Evolutionary conservation across 2,113 vertebrate genomes (phyloP).

Genomic region (Tupaia chinensis): DNA sequence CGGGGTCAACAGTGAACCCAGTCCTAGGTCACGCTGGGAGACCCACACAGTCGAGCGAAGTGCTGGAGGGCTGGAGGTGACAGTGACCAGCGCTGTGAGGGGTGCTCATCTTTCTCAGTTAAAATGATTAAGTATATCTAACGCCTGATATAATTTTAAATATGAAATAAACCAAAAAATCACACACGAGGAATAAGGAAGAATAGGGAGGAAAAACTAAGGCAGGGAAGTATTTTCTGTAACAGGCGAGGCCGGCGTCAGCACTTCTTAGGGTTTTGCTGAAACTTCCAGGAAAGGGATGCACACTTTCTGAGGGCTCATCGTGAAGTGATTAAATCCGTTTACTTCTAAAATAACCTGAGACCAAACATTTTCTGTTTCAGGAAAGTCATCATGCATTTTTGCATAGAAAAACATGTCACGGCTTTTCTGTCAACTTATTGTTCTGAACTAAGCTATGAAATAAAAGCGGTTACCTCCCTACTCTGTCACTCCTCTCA

Average conservation of each 20-base stretch:
- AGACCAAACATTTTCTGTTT: not conserved
- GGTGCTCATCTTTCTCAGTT: no score
- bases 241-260: not conserved
- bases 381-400: not conserved
- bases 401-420: no score
- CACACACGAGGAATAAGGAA: not conserved
- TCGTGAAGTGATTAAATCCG: not conserved
- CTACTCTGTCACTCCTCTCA: not conserved
- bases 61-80: no score
- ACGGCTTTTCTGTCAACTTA: no score
- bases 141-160: conserved; percentile 12
- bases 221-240: no score
- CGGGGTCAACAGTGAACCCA: no score
- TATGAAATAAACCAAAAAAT: not conserved
- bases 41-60: no score
- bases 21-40: no score
- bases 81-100: no score
- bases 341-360: conserved; percentile 31
- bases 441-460: not conserved
- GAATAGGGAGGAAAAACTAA: not conserved
- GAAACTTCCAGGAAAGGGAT: not conserved
- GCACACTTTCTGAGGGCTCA: not conserved
- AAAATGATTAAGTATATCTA: not conserved
- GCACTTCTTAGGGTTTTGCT: not conserved
- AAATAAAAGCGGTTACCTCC: not conserved